Percentiles rank a stretch among this genome's conserved stretches.
These are phyloP conservation scores for Dolichotis patagonum DNA, from an alignment of 2,113 vertebrate genomes.

Conservation along the genomic window DNA sequence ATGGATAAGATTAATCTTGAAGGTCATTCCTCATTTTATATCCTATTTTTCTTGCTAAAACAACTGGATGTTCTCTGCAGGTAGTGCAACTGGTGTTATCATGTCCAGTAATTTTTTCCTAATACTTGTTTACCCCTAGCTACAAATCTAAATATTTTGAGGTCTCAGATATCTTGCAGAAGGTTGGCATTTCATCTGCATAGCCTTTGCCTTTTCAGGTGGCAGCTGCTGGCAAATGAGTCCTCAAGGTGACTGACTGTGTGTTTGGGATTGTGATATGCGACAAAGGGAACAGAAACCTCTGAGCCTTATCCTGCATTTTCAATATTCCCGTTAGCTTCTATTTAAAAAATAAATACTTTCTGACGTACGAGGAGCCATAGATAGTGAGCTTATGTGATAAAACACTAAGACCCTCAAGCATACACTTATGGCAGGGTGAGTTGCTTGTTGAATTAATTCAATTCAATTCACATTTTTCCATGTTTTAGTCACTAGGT, in stretches of 20 bases:
- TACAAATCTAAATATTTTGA: neutral
- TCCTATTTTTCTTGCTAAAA: neutral
- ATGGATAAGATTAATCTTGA: neutral
- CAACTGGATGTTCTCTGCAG: neutral
- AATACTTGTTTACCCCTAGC: neutral
- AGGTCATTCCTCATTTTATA: neutral
- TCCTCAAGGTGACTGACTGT: neutral
- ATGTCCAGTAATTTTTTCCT: neutral
- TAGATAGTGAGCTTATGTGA: neutral
- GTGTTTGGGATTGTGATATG: neutral
- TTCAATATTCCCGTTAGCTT: neutral
- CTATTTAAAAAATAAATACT: neutral
- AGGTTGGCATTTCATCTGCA: neutral
- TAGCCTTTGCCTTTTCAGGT: neutral
- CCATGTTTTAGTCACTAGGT: conserved; percentile 36
- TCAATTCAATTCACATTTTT: conserved; percentile 21
- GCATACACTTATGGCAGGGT: conserved; percentile 27
- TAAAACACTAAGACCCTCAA: neutral
- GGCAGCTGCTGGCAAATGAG: neutral
- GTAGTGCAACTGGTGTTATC: neutral
- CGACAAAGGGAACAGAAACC: neutral
- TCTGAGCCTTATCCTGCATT: neutral
- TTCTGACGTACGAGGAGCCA: neutral
- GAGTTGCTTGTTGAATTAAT: conserved; percentile 48
- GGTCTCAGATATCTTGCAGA: neutral